Evolutionary conservation across 2,888 invertebrate species (phyloP).

Genomic region (Oscheius sp.): DNA sequence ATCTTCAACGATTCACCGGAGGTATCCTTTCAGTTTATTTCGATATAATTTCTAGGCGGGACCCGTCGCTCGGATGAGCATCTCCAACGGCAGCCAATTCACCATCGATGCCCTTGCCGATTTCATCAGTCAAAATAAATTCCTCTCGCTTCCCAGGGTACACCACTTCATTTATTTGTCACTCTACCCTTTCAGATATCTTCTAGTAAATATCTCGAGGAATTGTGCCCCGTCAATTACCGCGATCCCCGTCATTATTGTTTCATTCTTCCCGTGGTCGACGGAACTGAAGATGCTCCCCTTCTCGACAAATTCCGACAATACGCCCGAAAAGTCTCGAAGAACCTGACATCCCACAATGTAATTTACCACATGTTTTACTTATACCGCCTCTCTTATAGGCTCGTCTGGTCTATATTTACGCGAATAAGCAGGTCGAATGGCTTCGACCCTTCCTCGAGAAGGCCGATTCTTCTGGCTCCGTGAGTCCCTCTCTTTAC

Average conservation of each 20-base stretch:
- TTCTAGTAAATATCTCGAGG: slow-evolving; percentile 74
- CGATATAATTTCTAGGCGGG: slow-evolving; percentile 58
- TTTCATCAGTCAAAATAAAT: slow-evolving; percentile 74
- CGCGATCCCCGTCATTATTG: slow-evolving; percentile 64
- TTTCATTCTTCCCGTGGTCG: slow-evolving; percentile 62
- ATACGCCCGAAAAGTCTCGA: slow-evolving; percentile 49
- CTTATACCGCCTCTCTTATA: neutral
- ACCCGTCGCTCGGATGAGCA: slow-evolving; percentile 60
- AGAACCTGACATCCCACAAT: slow-evolving; percentile 3
- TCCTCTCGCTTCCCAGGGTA: slow-evolving; percentile 74
- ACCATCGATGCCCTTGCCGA: slow-evolving; percentile 70
- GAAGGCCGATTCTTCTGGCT: slow-evolving; percentile 23
- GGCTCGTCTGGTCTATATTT: slow-evolving; percentile 60
- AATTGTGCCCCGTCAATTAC: slow-evolving; percentile 74
- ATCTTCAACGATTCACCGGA: slow-evolving; percentile 75
- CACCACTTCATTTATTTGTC: slow-evolving; percentile 9
- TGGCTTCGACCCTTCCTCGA: slow-evolving; percentile 66
- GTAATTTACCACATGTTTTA: neutral
- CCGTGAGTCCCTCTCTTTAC: slow-evolving; percentile 2
- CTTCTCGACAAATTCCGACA: slow-evolving; percentile 57
- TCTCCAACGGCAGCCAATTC: slow-evolving; percentile 58
- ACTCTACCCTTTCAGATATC: slow-evolving; percentile 69
- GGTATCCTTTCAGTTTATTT: neutral
- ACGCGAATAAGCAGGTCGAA: slow-evolving; percentile 58
- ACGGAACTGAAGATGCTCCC: slow-evolving; percentile 43